These are phyloP conservation scores for Carollia perspicillata DNA, from an alignment of 2,113 vertebrate species.

Conservation along the genomic window DNA sequence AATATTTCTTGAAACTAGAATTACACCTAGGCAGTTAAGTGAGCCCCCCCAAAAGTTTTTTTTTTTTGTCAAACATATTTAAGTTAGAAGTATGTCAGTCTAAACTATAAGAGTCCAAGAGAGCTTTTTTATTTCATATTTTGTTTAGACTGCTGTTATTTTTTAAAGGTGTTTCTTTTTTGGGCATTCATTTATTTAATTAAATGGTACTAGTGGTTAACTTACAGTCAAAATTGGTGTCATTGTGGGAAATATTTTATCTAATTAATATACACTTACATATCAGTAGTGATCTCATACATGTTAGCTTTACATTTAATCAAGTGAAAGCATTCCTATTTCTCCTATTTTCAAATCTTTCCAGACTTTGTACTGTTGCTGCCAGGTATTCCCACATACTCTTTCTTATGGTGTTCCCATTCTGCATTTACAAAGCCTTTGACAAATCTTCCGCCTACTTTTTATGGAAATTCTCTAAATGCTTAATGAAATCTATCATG, in stretches of 20 bases:
- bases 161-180: neutral
- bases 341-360: neutral
- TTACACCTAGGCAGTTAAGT: neutral
- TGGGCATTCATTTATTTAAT: neutral
- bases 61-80: neutral
- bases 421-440: neutral
- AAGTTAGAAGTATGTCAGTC: neutral
- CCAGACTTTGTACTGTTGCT: neutral
- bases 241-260: neutral
- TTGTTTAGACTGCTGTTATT: neutral
- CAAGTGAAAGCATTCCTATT: neutral
- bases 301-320: neutral
- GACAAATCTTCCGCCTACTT: neutral
- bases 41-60: neutral
- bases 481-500: neutral
- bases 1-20: neutral
- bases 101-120: neutral
- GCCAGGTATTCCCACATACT: neutral
- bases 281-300: neutral
- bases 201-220: neutral
- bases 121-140: neutral
- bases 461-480: neutral
- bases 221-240: neutral
- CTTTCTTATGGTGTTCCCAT: neutral
- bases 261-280: conserved; percentile 10